phyloP scores from a whole-genome alignment of 2,888 invertebrate genomes.

The Celastrina argiolus region DNA sequence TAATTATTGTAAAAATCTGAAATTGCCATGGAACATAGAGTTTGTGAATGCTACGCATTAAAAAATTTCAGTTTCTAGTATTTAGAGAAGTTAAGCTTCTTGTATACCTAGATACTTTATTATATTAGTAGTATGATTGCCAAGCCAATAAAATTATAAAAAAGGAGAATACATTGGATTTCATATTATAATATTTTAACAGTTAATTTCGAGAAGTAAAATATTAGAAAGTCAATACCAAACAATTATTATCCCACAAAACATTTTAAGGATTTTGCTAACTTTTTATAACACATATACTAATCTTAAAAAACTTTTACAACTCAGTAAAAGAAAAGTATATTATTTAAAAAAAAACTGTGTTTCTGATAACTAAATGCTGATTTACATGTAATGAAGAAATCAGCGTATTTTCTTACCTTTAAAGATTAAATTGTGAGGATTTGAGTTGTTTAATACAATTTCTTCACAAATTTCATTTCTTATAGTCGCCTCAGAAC shows the following conservation, averaged over 20 bases:
- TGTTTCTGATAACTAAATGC: neutral
- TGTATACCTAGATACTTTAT: too few species aligned
- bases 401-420: neutral
- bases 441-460: neutral
- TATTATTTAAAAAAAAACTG: neutral
- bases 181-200: neutral
- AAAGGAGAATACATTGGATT: neutral
- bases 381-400: neutral
- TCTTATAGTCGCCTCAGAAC: slow-evolving; percentile 21
- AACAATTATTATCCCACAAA: too few species aligned
- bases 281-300: too few species aligned
- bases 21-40: too few species aligned
- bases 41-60: too few species aligned
- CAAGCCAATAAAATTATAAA: neutral
- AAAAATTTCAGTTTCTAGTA: too few species aligned
- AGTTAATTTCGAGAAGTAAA: neutral
- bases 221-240: too few species aligned
- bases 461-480: slow-evolving; percentile 20
- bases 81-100: too few species aligned
- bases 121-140: too few species aligned
- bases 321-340: neutral
- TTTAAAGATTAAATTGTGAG: neutral
- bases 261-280: too few species aligned
- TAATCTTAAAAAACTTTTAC: too few species aligned
- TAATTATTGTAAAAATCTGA: too few species aligned